Evolutionary conservation across 1,140 invertebrate genomes (phyloP), one percentile per base, ranked within the genome.

Genomic region (Lycorma delicatula): DNA sequence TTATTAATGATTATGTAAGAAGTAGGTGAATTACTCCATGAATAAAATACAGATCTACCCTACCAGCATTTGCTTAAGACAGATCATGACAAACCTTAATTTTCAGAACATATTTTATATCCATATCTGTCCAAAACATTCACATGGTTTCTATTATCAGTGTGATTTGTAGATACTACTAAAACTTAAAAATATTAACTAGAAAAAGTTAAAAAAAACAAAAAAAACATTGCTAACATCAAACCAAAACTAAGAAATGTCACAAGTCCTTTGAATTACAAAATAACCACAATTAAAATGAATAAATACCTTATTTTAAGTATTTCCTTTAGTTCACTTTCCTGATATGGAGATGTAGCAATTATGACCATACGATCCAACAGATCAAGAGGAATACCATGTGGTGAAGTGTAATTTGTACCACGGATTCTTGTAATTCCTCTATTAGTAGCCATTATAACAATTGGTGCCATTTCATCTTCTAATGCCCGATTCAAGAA

Each of bases 381-480:
- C 41, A 99, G 73, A 79, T 99, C 97, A 52, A 97, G 84, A 0
- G 97, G 97, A 48, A 99, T 90, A 11, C 94, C 97, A 74, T 99
- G 97, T 0, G 97, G 95, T 59, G 91, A 92, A 58, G 81, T 81
- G 71, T 97, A 93, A 62, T 89, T 87, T 9, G 96, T 98, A 22
- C 66, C 97, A 56, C 97, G 79, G 64, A 99, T 98, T 59, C 85
- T 83, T 0, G 95, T 97, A 41, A 98, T 95, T 52, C 95, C 96
- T 62, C 95, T 81, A 75, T 99, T 99, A n/a, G 96, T 98, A 1
- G 97, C 97, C 91, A 98, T 97, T 7, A 99, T 94, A 2, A 99
- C 85, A 23, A 99, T 86, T 0, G 97, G 97, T 0, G 96, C 89
- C 81, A 98, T 95, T 66, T 98, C 96, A 63, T 89, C 90, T 70